Conservation (phyloP, 2,797 vertebrate species). For the Diplodus puntazzo region DNA sequence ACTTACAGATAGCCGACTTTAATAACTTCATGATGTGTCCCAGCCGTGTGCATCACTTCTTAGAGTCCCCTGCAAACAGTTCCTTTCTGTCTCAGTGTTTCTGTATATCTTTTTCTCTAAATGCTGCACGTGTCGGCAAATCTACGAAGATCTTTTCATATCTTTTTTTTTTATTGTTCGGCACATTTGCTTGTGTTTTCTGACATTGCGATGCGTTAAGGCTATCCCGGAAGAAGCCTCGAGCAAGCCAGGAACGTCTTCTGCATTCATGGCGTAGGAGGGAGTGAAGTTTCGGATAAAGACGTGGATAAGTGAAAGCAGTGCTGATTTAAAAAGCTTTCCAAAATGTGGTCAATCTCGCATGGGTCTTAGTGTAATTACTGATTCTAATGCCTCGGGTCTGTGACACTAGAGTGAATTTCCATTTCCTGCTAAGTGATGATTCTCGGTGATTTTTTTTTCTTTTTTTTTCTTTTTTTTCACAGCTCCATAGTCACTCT, state of each 20-base stretch:
- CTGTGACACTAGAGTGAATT: slow-evolving; percentile 62
- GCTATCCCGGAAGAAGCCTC: slow-evolving; percentile 15
- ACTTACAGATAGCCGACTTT: not conserved
- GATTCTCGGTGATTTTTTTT: slow-evolving; percentile 41
- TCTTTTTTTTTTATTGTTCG: not conserved
- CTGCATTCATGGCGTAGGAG: not conserved
- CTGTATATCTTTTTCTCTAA: not conserved
- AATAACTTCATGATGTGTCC: not conserved
- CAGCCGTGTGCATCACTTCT: not conserved
- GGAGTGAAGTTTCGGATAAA: slow-evolving; percentile 37
- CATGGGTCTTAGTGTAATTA: slow-evolving; percentile 56
- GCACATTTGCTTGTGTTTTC: no score
- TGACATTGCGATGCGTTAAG: not conserved
- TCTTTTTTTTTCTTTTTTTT: slow-evolving; percentile 34
- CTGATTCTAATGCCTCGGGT: slow-evolving; percentile 58
- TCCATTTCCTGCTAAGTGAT: slow-evolving; percentile 68
- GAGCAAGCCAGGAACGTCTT: not conserved
- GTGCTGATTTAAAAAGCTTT: slow-evolving; percentile 39
- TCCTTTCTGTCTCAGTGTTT: not conserved
- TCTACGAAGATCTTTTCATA: no score
- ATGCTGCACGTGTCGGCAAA: not conserved
- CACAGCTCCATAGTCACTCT: slow-evolving; percentile 46
- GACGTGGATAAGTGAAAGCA: slow-evolving; percentile 37
- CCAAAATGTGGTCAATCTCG: slow-evolving; percentile 54
- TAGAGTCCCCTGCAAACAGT: not conserved